Evolutionary conservation across 1,140 invertebrate genomes (phyloP), one percentile per base, ranked within the genome.

Genomic region (Hyles euphorbiae): DNA sequence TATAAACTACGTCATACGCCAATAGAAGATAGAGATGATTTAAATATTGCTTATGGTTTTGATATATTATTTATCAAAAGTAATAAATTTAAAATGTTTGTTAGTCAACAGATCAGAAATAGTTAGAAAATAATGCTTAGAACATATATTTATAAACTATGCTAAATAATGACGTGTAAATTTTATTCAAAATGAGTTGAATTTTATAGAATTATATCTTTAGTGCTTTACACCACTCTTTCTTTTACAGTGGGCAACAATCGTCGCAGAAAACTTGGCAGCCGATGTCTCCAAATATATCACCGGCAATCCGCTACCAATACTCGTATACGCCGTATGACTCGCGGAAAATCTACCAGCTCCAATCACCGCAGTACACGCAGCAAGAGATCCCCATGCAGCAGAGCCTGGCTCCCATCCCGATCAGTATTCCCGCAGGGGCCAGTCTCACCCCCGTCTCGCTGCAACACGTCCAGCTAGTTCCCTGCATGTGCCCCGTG

Each of bases 401-500:
- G 49, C 81, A 79, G 53, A 81, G 70, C 59, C 65, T 85, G 59
- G 74, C 76, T 1, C 88, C 89, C 0, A 90, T 90, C 33, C 89
- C 89, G 0, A 90, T 90, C 52, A 89, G 86, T 60, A 82, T 90
- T 0, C 89, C 89, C 0, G 82, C 89, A 4, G 88, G 88, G 11
- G 83, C 89, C n/a, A 88, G 83, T 49, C 67, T 90, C 3, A 87
- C 87, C 0, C 90, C 89, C 0, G 89, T 89, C 1, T 86, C 88
- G 0, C 72, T 89, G 3, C 87, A 90, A 45, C 90, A 91, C 59
- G 90, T 91, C 0, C 89, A 91, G 62, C 66, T 91, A 2, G 90
- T 91, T 2, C 90, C 90, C 0, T 91, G 90, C 65, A 88, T 91
- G 83, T 91, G 90, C 66, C 90, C 90, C 5, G 88, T 90, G 0